Base-by-base conservation (phyloP, 2,113 vertebrate species). In the Elgaria multicarinata region DNA sequence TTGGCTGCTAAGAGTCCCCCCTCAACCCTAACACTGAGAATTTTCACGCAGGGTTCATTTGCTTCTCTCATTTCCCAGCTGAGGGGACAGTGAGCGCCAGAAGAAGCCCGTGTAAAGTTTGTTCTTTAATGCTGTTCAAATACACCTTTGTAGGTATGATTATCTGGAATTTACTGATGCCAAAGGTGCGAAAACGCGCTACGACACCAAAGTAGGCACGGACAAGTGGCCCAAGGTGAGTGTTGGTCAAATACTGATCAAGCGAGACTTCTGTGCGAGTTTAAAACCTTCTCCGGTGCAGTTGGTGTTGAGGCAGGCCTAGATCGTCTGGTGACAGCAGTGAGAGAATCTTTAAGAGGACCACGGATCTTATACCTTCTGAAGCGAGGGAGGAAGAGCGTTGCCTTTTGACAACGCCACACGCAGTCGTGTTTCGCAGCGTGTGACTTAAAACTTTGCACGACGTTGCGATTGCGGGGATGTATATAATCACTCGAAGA, bases 181-280 rank as follows among this genome's bases (percentile, higher is more conserved):
- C 72, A 98, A 98, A 98, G 99, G 99, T 75, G 98, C 98, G 26
- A 99, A 99, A 96, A 98, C 98, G 50, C 98, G 99, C 92, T 99
- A 99, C 6, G 99, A 99, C 93, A 99, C 98, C 95, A 99, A 99
- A 96, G 98, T 99, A 86, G 98, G 98, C 94, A 98, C 98, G 64
- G 99, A 99, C 67, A 99, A 98, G 94, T 99, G 99, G 99, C 99
- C 99, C 86, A 99, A 98, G 98, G 99, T 99, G 95, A 96, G 97
- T 91, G 80, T n/a, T 33, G 55, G 90, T 89, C 89, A 62, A 80
- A 64, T 90, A 85, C 58, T 87, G 71, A 87, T 72, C 62, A 28
- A 75, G 82, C 87, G 14, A 46, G 36, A 67, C 4, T 22, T 84
- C 16, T n/a, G 36, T 36, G 66, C 26, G 13, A 18, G 4, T 3